phyloP scores from a whole-genome alignment of 2,888 invertebrate genomes.

The Cheilosia vulpina region DNA sequence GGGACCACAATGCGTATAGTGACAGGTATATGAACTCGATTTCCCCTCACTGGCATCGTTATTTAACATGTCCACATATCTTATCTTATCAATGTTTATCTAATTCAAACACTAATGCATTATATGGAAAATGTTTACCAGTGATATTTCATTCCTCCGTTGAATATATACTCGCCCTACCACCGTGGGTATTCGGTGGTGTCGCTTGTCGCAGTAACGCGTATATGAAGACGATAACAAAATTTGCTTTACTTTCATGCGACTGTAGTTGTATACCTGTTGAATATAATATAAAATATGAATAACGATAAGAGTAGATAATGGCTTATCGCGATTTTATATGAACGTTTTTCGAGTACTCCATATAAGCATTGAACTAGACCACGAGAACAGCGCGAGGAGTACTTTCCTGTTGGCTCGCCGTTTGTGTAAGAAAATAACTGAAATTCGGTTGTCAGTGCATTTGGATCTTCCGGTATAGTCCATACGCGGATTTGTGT shows the following conservation, averaged over 20 bases:
- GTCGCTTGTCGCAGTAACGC: background rate
- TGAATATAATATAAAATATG: slow-evolving; percentile 47
- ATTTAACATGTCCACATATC: slow-evolving; percentile 40
- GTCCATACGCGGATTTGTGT: slow-evolving; percentile 17
- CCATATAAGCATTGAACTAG: slow-evolving; percentile 41
- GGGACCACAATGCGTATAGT: slow-evolving; percentile 21
- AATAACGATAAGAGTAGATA: slow-evolving; percentile 63
- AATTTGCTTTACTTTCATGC: slow-evolving; percentile 53
- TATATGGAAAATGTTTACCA: slow-evolving; percentile 19
- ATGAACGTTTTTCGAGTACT: slow-evolving; percentile 8
- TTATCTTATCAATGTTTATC: slow-evolving; percentile 69
- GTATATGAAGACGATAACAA: slow-evolving; percentile 39
- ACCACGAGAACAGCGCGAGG: slow-evolving; percentile 23
- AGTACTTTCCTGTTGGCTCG: background rate
- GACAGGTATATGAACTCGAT: slow-evolving; percentile 48
- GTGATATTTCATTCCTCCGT: slow-evolving; percentile 3
- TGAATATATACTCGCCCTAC: background rate
- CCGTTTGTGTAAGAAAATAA: slow-evolving; percentile 1
- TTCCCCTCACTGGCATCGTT: background rate
- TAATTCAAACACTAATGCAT: slow-evolving; percentile 35
- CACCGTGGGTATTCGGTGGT: background rate
- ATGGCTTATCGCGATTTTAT: slow-evolving; percentile 52
- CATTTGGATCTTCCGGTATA: slow-evolving; percentile 26
- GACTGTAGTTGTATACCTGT: slow-evolving; percentile 54
- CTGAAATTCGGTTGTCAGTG: slow-evolving; percentile 32